phyloP scores from a whole-genome alignment of 1,140 invertebrate genomes.

The Anoplolepis gracilipes region DNA sequence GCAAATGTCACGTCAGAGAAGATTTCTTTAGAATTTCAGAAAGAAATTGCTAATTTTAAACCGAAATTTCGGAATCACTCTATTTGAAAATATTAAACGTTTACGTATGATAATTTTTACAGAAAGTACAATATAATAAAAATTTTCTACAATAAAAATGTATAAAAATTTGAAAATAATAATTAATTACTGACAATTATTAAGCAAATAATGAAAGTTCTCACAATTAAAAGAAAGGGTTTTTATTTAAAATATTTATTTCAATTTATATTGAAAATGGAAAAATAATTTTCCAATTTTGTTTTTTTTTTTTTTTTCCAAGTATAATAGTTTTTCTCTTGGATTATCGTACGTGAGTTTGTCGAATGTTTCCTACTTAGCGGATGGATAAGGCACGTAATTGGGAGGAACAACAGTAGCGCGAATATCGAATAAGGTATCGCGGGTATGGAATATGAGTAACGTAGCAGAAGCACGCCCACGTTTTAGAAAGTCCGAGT shows the following conservation, averaged over 20 bases:
- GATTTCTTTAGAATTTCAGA: conserved; percentile 18
- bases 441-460: conserved; percentile 36
- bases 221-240: neutral
- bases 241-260: neutral
- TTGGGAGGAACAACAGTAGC: conserved; percentile 42
- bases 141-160: neutral
- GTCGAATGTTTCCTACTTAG: neutral
- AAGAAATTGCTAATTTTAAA: conserved; percentile 1
- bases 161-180: neutral
- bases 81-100: neutral
- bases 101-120: neutral
- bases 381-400: conserved; percentile 19
- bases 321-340: neutral
- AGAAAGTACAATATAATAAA: neutral
- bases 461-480: conserved; percentile 60
- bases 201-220: conserved; percentile 15
- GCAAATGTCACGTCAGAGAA: conserved; percentile 81
- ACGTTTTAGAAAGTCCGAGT: conserved; percentile 72
- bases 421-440: conserved; percentile 51
- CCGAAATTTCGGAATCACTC: neutral
- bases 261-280: neutral
- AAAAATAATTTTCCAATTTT: neutral
- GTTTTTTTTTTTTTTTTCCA: neutral
- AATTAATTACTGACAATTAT: conserved; percentile 3
- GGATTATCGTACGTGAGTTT: neutral